A percentile compares a stretch with the other conserved stretches of the same genome.
Evolutionary conservation across 2,113 vertebrate genomes (phyloP).

Genomic region (Albula goreensis): DNA sequence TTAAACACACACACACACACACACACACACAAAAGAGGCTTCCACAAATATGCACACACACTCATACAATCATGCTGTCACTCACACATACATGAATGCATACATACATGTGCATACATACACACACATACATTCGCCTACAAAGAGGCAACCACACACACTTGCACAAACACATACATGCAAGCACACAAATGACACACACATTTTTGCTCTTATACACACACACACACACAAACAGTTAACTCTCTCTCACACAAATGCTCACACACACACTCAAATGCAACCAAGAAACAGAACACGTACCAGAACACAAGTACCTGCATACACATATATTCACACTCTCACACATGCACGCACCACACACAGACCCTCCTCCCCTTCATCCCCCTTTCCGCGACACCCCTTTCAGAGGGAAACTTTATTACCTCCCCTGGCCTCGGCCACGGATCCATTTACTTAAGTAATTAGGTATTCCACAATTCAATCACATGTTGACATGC

Average conservation of each 20-base stretch:
- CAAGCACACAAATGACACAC: constrained; percentile 21
- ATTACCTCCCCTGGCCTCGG: constrained; percentile 36
- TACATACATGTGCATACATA: not conserved
- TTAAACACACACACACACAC: constrained; percentile 23
- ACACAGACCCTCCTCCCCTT: too few species aligned
- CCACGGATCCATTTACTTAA: constrained; percentile 40
- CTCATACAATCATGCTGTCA: constrained; percentile 38
- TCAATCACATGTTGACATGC: constrained; percentile 63
- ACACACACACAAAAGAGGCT: constrained; percentile 32
- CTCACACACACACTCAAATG: not conserved
- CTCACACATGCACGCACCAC: too few species aligned
- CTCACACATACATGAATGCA: constrained; percentile 41
- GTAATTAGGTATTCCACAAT: constrained; percentile 56
- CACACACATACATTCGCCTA: constrained; percentile 48
- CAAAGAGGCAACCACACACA: constrained; percentile 51
- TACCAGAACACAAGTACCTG: too few species aligned
- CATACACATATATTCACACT: too few species aligned
- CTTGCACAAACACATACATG: constrained; percentile 30
- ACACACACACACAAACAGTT: constrained; percentile 25
- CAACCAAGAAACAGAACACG: too few species aligned
- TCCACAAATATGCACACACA: constrained; percentile 9
- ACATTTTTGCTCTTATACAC: constrained; percentile 16
- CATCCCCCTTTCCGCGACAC: not conserved
- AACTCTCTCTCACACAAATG: not conserved
- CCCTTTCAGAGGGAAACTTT: constrained; percentile 22